Conservation (phyloP, 2,113 vertebrate genomes). For the Deroptyus accipitrinus region DNA sequence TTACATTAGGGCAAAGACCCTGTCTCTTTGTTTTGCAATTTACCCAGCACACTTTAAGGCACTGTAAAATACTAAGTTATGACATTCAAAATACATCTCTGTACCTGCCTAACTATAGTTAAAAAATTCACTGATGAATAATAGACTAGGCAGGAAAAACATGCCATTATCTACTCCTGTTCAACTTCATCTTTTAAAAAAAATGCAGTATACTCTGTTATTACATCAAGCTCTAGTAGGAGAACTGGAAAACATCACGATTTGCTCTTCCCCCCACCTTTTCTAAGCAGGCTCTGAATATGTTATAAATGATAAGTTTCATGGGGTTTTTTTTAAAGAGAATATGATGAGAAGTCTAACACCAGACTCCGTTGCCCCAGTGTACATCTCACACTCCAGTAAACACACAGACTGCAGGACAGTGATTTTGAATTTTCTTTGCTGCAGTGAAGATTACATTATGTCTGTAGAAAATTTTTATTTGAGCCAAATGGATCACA, state of each 20-base stretch:
- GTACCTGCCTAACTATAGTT: slow-evolving; percentile 48
- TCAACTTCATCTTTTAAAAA: slow-evolving; percentile 53
- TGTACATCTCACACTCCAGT: slow-evolving; percentile 17
- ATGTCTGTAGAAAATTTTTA: slow-evolving; percentile 32
- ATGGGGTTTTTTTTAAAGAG: not conserved
- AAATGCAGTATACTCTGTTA: slow-evolving; percentile 36
- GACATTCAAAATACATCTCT: slow-evolving; percentile 31
- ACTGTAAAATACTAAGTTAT: slow-evolving; percentile 24
- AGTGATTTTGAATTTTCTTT: slow-evolving; percentile 30
- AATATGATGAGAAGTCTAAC: slow-evolving; percentile 40
- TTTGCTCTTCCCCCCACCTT: not conserved
- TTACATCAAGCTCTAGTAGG: not conserved
- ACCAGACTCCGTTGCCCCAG: slow-evolving; percentile 11
- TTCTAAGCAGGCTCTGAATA: slow-evolving; percentile 29
- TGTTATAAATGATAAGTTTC: slow-evolving; percentile 18
- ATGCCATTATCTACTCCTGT: slow-evolving; percentile 54
- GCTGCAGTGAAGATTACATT: slow-evolving; percentile 34
- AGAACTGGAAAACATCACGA: slow-evolving; percentile 52
- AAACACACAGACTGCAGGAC: slow-evolving; percentile 41
- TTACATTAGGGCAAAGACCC: slow-evolving; percentile 12
- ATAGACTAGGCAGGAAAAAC: slow-evolving; percentile 58
- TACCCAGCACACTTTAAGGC: slow-evolving; percentile 15
- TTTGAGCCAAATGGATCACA: slow-evolving; percentile 52
- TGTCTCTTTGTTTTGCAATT: slow-evolving; percentile 45
- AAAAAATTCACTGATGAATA: slow-evolving; percentile 66